These are phyloP conservation scores for Anneissia japonica DNA, from an alignment of 35 echinoderm and acorn worm genomes.

Conservation along the genomic window DNA sequence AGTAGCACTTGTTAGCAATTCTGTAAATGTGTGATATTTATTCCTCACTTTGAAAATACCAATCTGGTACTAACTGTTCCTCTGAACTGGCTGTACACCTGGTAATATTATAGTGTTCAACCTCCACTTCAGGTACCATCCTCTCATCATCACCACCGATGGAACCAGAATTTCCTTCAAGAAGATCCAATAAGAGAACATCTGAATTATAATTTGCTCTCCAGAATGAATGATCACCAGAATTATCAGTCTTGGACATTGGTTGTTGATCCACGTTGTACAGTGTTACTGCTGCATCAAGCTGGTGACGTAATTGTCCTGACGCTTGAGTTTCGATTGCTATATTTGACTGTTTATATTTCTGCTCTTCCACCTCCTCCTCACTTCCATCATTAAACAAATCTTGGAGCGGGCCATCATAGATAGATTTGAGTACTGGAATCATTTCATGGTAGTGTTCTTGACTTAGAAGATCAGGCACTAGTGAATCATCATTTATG, in stretches of 20 bases:
- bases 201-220: background rate
- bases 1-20: too few species aligned
- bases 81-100: background rate
- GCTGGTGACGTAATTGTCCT: background rate
- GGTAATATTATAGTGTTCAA: background rate
- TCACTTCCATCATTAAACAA: background rate
- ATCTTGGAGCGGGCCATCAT: background rate
- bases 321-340: background rate
- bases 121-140: background rate
- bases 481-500: background rate
- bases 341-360: background rate
- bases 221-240: background rate
- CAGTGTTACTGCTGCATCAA: background rate
- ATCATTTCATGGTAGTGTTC: background rate
- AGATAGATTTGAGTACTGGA: background rate
- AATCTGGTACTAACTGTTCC: background rate
- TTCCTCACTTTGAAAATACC: background rate
- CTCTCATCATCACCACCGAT: background rate
- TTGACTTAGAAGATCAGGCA: background rate
- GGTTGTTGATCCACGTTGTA: background rate
- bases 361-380: background rate
- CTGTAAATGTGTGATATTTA: background rate
- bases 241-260: background rate
- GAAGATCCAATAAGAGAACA: background rate
- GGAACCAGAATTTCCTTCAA: background rate